Percentiles rank a stretch among this genome's conserved stretches.
Conservation (phyloP, 2,888 invertebrate genomes). For the Conomelus anceps region DNA sequence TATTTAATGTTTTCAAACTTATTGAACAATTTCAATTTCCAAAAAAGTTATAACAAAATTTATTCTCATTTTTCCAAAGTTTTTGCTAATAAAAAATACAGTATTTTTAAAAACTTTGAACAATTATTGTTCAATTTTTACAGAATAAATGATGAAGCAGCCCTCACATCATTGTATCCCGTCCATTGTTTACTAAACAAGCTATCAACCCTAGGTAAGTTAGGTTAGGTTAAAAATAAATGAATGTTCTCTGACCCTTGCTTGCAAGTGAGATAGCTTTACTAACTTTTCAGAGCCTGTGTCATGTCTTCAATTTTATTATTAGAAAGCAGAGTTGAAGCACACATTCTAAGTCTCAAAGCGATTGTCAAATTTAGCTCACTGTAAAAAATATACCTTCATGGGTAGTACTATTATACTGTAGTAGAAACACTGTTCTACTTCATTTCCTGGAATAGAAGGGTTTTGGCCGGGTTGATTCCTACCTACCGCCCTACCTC, state of each 20-base stretch:
- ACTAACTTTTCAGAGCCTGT: not conserved
- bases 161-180: not conserved
- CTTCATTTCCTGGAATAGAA: not conserved
- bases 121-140: not conserved
- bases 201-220: not conserved
- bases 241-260: not conserved
- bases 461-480: not conserved
- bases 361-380: not conserved
- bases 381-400: not conserved
- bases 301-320: not conserved
- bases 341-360: not conserved
- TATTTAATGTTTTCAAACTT: no score
- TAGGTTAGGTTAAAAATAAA: not conserved
- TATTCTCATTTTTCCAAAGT: no score
- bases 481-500: no score
- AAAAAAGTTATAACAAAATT: no score
- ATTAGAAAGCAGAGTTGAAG: not conserved
- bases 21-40: no score
- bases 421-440: not conserved
- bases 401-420: not conserved
- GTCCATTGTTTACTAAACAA: not conserved
- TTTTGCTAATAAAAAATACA: no score
- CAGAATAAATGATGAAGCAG: not conserved
- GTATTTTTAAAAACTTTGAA: no score
- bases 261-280: not conserved